Evolutionary conservation across 2,797 vertebrate genomes (phyloP).

Genomic region (Sphaeramia orbicularis): DNA sequence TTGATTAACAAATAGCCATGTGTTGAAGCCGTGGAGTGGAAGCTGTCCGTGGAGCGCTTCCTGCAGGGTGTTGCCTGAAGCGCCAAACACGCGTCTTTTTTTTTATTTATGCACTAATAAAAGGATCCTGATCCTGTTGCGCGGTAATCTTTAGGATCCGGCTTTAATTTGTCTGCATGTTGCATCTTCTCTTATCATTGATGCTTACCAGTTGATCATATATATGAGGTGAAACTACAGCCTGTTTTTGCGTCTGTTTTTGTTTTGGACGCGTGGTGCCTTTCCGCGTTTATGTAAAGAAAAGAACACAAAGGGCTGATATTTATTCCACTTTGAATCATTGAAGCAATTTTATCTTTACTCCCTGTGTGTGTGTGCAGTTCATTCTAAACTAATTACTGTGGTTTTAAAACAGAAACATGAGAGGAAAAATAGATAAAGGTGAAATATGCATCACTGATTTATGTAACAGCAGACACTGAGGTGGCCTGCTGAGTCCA

Average conservation of each 20-base stretch:
- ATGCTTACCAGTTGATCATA: constrained; percentile 21
- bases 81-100: constrained; percentile 52
- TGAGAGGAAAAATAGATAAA: background rate
- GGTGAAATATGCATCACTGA: background rate
- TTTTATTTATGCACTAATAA: constrained; percentile 26
- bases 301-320: constrained; percentile 46
- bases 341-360: background rate
- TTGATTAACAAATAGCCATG: background rate
- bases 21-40: background rate
- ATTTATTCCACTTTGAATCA: background rate
- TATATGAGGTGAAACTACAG: background rate
- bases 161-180: background rate
- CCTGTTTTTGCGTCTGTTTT: background rate
- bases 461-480: constrained; percentile 46
- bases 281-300: constrained; percentile 20
- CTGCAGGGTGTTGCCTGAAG: constrained; percentile 60
- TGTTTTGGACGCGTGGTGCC: constrained; percentile 3
- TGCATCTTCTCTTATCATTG: background rate
- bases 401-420: background rate
- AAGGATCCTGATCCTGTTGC: too few relatives aligned
- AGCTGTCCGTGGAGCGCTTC: constrained; percentile 27
- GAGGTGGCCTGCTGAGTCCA: constrained; percentile 28
- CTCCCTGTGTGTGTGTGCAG: background rate
- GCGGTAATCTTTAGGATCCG: background rate
- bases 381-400: fast-evolving